phyloP scores from a whole-genome alignment of 2,797 vertebrate species.

The Catostomus latipinnis region DNA sequence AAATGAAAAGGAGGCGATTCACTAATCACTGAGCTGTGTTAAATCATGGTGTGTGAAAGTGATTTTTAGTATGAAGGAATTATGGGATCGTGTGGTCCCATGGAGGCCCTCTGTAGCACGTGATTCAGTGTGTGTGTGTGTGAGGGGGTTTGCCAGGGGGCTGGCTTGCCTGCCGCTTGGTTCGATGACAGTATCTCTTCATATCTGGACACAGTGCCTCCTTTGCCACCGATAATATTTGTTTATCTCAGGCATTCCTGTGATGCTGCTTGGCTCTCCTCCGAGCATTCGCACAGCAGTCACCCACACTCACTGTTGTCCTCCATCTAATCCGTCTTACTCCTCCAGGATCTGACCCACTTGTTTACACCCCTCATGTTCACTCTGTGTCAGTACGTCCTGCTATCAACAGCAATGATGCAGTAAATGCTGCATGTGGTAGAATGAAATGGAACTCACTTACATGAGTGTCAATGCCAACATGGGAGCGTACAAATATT shows the following conservation, averaged over 20 bases:
- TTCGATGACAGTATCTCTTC: conserved; percentile 81
- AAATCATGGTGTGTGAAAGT: conserved; percentile 80
- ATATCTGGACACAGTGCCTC: conserved; percentile 80
- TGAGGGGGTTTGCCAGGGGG: conserved; percentile 71
- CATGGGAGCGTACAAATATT: conserved; percentile 28
- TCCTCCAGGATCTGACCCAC: conserved; percentile 1
- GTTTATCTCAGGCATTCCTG: conserved; percentile 68
- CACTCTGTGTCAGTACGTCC: background rate
- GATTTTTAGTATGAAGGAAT: conserved; percentile 46
- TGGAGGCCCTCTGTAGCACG: conserved; percentile 14
- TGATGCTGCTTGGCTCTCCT: conserved; percentile 38
- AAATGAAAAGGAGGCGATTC: conserved; percentile 69
- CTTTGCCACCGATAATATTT: conserved; percentile 77
- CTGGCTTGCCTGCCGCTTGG: conserved; percentile 77
- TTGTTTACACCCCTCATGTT: background rate
- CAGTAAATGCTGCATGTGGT: background rate
- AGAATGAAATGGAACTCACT: background rate
- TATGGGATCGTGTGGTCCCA: conserved; percentile 22
- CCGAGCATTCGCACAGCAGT: background rate
- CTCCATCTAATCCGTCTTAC: conserved; percentile 12
- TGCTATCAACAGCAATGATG: background rate
- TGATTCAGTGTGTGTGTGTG: conserved; percentile 67
- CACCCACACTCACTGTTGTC: conserved; percentile 22
- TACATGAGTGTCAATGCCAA: background rate
- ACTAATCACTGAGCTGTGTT: conserved; percentile 78